Percentiles rank a stretch among this genome's conserved stretches.
Conservation (phyloP, 2,113 vertebrate species). For the Takifugu flavidus region DNA sequence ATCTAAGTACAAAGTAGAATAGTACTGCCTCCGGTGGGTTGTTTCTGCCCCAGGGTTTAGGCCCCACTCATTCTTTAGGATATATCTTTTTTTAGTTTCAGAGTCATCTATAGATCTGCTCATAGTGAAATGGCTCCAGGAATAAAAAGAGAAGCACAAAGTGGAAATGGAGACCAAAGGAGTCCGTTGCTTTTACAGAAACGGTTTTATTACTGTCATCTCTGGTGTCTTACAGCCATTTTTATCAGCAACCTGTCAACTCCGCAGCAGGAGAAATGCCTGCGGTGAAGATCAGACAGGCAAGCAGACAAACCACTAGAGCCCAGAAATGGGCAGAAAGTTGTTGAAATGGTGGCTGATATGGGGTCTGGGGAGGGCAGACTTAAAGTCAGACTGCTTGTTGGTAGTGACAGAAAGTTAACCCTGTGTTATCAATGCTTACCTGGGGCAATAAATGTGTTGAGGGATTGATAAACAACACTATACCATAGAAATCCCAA, state of each 20-base stretch:
- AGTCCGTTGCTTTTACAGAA: conserved; percentile 14
- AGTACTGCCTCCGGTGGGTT: conserved; percentile 61
- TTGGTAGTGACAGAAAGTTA: conserved; percentile 37
- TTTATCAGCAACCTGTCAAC: conserved; percentile 56
- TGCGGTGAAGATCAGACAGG: conserved; percentile 48
- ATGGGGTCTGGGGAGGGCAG: not conserved
- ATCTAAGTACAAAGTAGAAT: conserved; percentile 62
- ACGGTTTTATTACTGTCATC: conserved; percentile 15
- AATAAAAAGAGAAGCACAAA: conserved; percentile 10
- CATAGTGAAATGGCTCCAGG: conserved; percentile 18
- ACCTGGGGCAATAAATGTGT: conserved; percentile 27
- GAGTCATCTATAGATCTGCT: conserved; percentile 33
- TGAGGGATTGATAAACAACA: conserved; percentile 30
- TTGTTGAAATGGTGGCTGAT: not conserved
- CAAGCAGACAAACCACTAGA: conserved; percentile 13
- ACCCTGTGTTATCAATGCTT: conserved; percentile 19
- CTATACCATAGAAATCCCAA: conserved; percentile 24
- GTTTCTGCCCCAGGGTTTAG: conserved; percentile 55
- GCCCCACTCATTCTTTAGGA: conserved; percentile 41
- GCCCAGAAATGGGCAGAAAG: conserved; percentile 1
- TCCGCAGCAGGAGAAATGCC: conserved; percentile 29
- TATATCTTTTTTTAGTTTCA: conserved; percentile 18
- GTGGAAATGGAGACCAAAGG: conserved; percentile 14
- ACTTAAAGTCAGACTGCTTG: conserved; percentile 1
- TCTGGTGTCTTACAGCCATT: conserved; percentile 10